Evolutionary conservation across 1,140 invertebrate genomes (phyloP), one percentile per base, ranked within the genome.

Genomic region (Monomorium pharaonis): DNA sequence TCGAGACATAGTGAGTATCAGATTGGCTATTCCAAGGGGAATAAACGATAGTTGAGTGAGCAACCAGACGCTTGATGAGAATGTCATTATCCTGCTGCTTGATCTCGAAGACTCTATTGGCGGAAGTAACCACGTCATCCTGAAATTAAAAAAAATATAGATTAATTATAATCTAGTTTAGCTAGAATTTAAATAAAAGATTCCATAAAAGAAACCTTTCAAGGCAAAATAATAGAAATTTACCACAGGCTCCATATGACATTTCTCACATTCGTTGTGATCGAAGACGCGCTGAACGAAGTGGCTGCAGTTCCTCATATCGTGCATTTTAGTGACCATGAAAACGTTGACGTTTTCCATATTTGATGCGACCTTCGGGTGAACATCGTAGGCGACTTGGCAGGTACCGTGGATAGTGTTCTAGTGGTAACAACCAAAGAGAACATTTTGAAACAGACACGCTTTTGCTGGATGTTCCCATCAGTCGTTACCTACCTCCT

Each of bases 381-480:
- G 90, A 9, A 93, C 80, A 51, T 92, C 85, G 69, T 94, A 94
- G 18, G 86, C 75, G n/a, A 94, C 90, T 60, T 92, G 27, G 47
- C 94, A 95, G 7, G 74, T 88, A 3, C 94, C 94, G 16, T 94
- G 92, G 21, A 95, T 91, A 60, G 88, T 94, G 47, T 92, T 88
- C 95, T 95, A 93, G 94, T 95, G 94, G 95, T 95, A 95, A 95
- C 95, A 95, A 95, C 95, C 95, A 95, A 95, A 95, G 95, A 95
- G 95, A 95, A 95, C 94, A 95, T 93, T 94, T 67, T 67, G 42
- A 67, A 67, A 65, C 62, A 94, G 76, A 90, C 87, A 90, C 77
- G 24, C 47, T 54, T 86, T 91, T 47, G 54, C 76, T 63, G 72
- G 84, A 91, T 92, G 94, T 94, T 94, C 94, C 92, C 94, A 92